These are phyloP conservation scores for Knipowitschia caucasica DNA, from an alignment of 2,797 vertebrate species.

Conservation along the genomic window DNA sequence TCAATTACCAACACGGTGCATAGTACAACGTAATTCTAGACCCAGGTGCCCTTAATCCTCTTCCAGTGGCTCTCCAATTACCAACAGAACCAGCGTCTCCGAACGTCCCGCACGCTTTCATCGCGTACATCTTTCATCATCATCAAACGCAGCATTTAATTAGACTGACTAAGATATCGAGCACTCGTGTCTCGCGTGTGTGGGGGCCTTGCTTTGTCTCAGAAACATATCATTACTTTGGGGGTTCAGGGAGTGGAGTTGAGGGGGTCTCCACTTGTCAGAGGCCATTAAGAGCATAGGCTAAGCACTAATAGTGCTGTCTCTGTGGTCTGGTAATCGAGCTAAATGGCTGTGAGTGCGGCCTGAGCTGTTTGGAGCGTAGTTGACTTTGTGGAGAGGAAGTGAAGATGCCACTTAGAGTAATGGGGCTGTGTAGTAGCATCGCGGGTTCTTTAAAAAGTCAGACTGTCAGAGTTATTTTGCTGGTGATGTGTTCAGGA, in stretches of 20 bases:
- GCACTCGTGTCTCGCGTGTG: slow-evolving; percentile 31
- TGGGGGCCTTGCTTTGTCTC: slow-evolving; percentile 22
- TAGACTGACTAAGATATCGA: slow-evolving; percentile 43
- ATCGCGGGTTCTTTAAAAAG: slow-evolving; percentile 1
- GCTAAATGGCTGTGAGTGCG: slow-evolving; percentile 34
- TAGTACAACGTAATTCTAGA: slow-evolving; percentile 19
- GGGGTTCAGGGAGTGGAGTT: slow-evolving; percentile 15
- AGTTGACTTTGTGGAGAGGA: slow-evolving; percentile 49
- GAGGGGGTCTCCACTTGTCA: slow-evolving; percentile 28
- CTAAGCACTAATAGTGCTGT: slow-evolving; percentile 18
- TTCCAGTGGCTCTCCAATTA: slow-evolving; percentile 47
- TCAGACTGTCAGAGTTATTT: background rate
- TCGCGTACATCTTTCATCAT: slow-evolving; percentile 67
- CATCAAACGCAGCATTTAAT: slow-evolving; percentile 66
- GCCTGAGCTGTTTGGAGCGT: slow-evolving; percentile 35
- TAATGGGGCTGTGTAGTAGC: background rate
- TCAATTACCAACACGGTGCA: background rate
- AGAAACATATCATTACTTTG: slow-evolving; percentile 39
- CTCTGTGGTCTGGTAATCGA: slow-evolving; percentile 40
- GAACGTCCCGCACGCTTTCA: slow-evolving; percentile 53
- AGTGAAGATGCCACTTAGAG: slow-evolving; percentile 41
- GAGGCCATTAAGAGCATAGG: slow-evolving; percentile 42
- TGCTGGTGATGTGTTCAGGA: background rate
- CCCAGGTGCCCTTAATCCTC: slow-evolving; percentile 49
- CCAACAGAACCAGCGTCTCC: slow-evolving; percentile 38